Evolutionary conservation across 37 sponge, comb jelly and placozoan genomes (phyloP).

Genomic region (Chondrosia reniformis): DNA sequence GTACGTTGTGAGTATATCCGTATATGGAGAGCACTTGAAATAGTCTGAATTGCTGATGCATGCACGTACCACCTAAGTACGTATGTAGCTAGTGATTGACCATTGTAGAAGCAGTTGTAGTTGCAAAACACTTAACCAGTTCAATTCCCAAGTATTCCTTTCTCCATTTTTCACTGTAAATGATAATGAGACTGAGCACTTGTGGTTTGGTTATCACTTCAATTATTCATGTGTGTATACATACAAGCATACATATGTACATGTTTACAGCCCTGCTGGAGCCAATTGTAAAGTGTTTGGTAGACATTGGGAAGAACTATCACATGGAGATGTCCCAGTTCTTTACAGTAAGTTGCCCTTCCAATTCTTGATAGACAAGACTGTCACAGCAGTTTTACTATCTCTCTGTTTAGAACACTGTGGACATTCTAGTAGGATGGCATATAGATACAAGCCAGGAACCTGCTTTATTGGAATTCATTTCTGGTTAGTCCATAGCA

Average conservation of each 20-base stretch:
- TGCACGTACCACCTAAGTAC: too few species aligned
- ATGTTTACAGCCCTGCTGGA: constrained; percentile 56
- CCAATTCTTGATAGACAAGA: neutral
- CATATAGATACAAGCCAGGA: constrained; percentile 86
- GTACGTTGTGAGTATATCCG: too few species aligned
- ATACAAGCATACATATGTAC: neutral
- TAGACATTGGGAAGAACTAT: constrained; percentile 35
- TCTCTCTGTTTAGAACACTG: constrained; percentile 38
- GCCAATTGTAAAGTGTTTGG: constrained; percentile 51
- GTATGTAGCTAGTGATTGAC: too few species aligned
- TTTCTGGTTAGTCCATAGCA: constrained; percentile 28
- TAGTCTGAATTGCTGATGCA: too few species aligned
- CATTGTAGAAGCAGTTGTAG: too few species aligned
- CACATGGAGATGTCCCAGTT: constrained; percentile 39
- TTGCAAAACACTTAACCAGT: too few species aligned
- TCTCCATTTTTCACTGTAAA: neutral
- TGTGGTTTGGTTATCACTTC: too few species aligned
- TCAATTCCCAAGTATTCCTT: too few species aligned
- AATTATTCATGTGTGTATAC: neutral
- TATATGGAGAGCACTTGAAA: too few species aligned
- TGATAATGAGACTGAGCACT: neutral
- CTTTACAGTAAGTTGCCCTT: constrained; percentile 47
- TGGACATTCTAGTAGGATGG: constrained; percentile 92
- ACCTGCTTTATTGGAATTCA: constrained; percentile 49
- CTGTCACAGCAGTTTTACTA: too few species aligned